Evolutionary conservation across 2,113 vertebrate genomes (phyloP).

Genomic region (Gasterosteus aculeatus): DNA sequence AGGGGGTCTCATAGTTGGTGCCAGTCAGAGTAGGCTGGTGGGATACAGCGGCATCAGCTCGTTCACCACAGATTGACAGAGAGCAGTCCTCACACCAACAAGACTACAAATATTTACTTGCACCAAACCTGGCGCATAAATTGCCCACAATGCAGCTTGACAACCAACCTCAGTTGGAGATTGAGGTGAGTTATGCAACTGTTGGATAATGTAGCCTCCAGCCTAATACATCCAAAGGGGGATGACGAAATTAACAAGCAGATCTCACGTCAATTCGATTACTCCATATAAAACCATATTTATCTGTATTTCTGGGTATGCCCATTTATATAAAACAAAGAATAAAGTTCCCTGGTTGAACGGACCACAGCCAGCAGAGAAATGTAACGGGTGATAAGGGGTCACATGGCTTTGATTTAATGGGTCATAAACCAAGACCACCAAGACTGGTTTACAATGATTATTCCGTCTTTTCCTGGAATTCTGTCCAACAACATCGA

Average conservation of each 20-base stretch:
- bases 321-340: no score
- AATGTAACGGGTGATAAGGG: background rate
- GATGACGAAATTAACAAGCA: background rate
- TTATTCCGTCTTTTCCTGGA: background rate
- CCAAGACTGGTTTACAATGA: background rate
- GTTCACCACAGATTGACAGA: background rate
- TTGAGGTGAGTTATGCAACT: background rate
- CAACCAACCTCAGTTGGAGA: background rate
- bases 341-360: background rate
- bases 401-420: background rate
- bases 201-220: background rate
- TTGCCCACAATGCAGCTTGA: background rate
- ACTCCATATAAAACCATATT: background rate
- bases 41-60: background rate
- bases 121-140: background rate
- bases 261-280: background rate
- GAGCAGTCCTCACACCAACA: background rate
- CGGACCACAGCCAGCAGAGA: background rate
- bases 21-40: constrained; percentile 30
- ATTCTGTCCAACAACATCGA: background rate
- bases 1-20: constrained; percentile 52
- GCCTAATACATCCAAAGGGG: no score
- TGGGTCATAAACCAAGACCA: background rate
- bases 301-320: background rate
- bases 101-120: background rate